Evolutionary conservation across 1,140 invertebrate genomes (phyloP).

Genomic region (Sipha flava): DNA sequence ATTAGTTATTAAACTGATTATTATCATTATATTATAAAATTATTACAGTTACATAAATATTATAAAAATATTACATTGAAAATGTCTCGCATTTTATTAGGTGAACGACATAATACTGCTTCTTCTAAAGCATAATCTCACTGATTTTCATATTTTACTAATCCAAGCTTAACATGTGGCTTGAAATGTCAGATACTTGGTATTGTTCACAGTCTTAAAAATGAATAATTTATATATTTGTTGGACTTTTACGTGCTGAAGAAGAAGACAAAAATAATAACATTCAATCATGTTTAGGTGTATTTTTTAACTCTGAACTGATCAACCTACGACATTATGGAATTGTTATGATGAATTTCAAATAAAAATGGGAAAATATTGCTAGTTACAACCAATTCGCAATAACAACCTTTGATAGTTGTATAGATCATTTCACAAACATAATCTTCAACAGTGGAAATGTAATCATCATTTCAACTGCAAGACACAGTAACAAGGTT

Average conservation of each 20-base stretch:
- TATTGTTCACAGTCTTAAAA: conserved; percentile 39
- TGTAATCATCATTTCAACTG: background rate
- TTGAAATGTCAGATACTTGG: conserved; percentile 40
- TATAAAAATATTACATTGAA: conserved; percentile 34
- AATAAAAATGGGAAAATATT: no score
- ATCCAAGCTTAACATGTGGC: conserved; percentile 39
- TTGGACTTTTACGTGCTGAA: conserved; percentile 44
- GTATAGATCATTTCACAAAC: no score
- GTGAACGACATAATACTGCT: conserved; percentile 6
- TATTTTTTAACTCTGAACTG: conserved; percentile 33
- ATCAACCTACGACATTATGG: conserved; percentile 2
- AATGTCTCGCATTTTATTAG: conserved; percentile 22
- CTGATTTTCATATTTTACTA: conserved; percentile 42
- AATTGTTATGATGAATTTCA: background rate
- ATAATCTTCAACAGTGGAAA: background rate
- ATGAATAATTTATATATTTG: background rate
- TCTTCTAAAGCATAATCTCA: conserved; percentile 37
- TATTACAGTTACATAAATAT: no score
- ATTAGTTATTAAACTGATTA: no score
- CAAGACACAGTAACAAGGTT: background rate
- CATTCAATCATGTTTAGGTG: conserved; percentile 33
- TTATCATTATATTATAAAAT: no score
- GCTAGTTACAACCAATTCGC: background rate
- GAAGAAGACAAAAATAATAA: conserved; percentile 37
- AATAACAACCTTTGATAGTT: background rate